Evolutionary conservation across 2,888 invertebrate genomes (phyloP), one percentile per base, ranked within the genome.

Genomic region (Hydriomena furcata): DNA sequence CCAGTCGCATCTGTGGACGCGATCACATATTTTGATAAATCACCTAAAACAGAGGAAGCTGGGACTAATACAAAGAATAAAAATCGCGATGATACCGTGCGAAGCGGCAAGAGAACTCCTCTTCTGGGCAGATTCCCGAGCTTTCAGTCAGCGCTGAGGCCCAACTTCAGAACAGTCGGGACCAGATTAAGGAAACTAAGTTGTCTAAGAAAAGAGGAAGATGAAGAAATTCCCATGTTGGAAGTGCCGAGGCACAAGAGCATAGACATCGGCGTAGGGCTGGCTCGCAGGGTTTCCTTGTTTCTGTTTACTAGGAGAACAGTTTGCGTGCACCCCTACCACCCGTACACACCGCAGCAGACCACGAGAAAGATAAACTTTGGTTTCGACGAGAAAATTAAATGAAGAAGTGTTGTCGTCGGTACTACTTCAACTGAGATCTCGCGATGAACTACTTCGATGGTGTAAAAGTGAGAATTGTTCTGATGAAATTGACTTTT

Each of bases 321-420:
- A 1, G 83, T 85, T 23, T 84, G 84, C 50, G 72, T 82, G 23
- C 90, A 90, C 59, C 90, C 90, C 0, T 90, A 87, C 55, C 90
- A 90, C 50, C 90, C 90, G 1, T 90, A 73, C 52, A 87, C 86
- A 8, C 90, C 90, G 5, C 75, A 74, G 42, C 86, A 86, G 62
- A 82, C 82, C 0, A 79, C 86, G 5, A 78, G 90, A 61, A 89
- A 88, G 71, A 79, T 90, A 23, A 67, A 79, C 52, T 55, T 84
- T 21, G 70, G 72, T 45, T 55, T 63, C 28, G 80, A 85, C 37
- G 74, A 82, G 37, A 79, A 77, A 63, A 34, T 34, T 8, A 46
- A 34, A 40, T 46, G 11, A 36, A 24, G 10, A 13, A 41, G 5
- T 17, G 2, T 17, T 17, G n/a, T n/a, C 10, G 28, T 20, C 7